Evolutionary conservation across 2,797 vertebrate species (phyloP).

Genomic region (Tympanoctomys barrerae): DNA sequence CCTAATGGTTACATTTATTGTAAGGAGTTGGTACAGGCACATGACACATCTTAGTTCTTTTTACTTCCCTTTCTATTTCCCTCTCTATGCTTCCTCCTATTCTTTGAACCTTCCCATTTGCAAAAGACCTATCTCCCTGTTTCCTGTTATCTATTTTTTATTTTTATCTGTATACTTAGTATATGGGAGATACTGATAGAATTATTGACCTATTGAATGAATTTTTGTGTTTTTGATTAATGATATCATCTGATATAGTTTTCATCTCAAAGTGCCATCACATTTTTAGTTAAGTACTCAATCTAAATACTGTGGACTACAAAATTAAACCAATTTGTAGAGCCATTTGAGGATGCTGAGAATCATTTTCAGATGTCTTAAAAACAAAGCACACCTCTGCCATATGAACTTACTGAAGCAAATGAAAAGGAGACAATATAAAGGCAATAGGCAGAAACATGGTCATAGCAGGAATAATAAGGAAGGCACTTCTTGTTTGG

Average conservation of each 20-base stretch:
- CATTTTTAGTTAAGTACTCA: slow-evolving; percentile 28
- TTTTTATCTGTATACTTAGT: background rate
- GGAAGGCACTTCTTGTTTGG: background rate
- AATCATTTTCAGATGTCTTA: slow-evolving; percentile 61
- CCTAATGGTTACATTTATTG: background rate
- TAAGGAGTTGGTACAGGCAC: background rate
- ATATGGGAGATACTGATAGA: background rate
- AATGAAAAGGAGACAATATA: slow-evolving; percentile 39
- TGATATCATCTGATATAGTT: slow-evolving; percentile 15
- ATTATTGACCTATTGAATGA: slow-evolving; percentile 40
- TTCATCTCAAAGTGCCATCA: slow-evolving; percentile 49
- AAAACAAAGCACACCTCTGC: slow-evolving; percentile 31
- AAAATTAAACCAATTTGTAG: slow-evolving; percentile 20
- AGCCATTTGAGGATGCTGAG: slow-evolving; percentile 19
- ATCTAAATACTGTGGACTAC: background rate
- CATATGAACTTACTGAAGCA: slow-evolving; percentile 49
- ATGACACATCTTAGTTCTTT: background rate
- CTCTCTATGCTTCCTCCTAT: background rate
- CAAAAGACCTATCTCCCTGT: background rate
- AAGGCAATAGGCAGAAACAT: slow-evolving; percentile 42
- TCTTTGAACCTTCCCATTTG: background rate
- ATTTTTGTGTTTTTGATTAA: slow-evolving; percentile 57
- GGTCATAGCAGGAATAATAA: slow-evolving; percentile 55
- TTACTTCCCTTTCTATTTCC: background rate
- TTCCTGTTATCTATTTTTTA: background rate